Conservation (phyloP, 35 echinoderm and acorn worm species). For the Anneissia japonica region DNA sequence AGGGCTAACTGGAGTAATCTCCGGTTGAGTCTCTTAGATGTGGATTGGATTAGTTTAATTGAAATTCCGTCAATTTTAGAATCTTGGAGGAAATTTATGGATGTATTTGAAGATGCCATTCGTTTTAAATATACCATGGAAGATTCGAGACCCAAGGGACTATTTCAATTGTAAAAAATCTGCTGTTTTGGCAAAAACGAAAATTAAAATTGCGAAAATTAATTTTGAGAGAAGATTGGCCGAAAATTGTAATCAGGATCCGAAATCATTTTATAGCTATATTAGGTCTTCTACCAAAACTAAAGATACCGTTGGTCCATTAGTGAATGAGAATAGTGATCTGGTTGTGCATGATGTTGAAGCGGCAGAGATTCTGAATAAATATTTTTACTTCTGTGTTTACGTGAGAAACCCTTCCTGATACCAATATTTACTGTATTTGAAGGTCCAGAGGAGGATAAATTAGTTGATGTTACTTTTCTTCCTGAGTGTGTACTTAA, state of each 20-base stretch:
- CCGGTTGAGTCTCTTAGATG: not conserved
- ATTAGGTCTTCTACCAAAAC: not conserved
- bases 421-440: not conserved
- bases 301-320: not conserved
- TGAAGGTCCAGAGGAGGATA: not conserved
- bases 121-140: too few relatives aligned
- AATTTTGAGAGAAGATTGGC: not conserved
- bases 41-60: not conserved
- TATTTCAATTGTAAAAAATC: not conserved
- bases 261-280: not conserved
- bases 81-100: not conserved
- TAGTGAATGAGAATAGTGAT: not conserved
- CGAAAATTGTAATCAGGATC: not conserved
- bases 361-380: not conserved
- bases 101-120: too few relatives aligned
- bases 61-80: not conserved
- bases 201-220: not conserved
- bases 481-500: not conserved
- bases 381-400: not conserved
- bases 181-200: not conserved
- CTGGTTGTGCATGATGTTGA: not conserved
- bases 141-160: not conserved
- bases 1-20: not conserved
- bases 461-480: not conserved
- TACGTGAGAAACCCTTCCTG: not conserved